phyloP scores from a whole-genome alignment of 2,888 invertebrate genomes.

The Dolomedes plantarius region DNA sequence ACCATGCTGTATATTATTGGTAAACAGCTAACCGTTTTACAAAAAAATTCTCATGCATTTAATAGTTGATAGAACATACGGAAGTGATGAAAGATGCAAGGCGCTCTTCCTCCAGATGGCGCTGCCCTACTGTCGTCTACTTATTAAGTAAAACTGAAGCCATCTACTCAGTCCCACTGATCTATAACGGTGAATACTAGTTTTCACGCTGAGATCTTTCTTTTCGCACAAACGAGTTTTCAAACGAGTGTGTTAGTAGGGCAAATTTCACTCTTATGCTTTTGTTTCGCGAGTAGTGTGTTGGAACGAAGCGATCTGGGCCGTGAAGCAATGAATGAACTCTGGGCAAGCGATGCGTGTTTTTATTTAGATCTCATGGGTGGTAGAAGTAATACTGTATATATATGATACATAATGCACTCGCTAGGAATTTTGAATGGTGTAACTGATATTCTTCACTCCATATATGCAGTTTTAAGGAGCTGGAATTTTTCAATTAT shows the following conservation, averaged over 20 bases:
- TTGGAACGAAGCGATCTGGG: slow-evolving; percentile 19
- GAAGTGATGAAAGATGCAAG: too few species aligned
- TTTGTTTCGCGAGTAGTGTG: slow-evolving; percentile 35
- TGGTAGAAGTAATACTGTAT: too few species aligned
- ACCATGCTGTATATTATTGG: too few species aligned
- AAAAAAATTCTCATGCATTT: too few species aligned
- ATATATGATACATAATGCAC: too few species aligned
- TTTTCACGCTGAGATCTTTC: neutral
- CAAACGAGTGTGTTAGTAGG: slow-evolving; percentile 59
- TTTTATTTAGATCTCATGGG: too few species aligned
- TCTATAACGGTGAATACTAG: slow-evolving; percentile 2
- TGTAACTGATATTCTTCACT: too few species aligned
- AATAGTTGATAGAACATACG: too few species aligned
- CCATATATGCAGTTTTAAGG: too few species aligned
- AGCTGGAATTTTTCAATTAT: too few species aligned
- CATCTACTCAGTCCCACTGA: neutral
- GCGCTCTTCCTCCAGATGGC: neutral
- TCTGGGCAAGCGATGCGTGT: neutral
- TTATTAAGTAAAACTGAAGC: neutral
- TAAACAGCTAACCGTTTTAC: too few species aligned
- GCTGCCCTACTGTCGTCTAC: neutral
- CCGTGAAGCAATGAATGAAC: slow-evolving; percentile 11
- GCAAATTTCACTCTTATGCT: slow-evolving; percentile 46
- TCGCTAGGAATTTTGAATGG: too few species aligned
- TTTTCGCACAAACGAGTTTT: slow-evolving; percentile 35